Base-by-base conservation (phyloP, 2,888 invertebrate genomes). In the Idaea biselata region DNA sequence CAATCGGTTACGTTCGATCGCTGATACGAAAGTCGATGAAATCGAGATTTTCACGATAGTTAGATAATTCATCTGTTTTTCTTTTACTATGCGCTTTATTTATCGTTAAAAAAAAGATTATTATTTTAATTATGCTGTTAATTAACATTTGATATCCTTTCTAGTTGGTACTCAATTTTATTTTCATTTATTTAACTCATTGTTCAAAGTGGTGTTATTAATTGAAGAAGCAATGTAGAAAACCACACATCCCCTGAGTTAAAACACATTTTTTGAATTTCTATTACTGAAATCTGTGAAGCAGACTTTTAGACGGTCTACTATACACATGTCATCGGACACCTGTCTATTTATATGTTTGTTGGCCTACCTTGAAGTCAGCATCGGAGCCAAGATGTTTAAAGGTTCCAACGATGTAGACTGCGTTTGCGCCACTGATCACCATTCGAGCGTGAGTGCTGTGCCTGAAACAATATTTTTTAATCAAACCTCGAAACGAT, bases 381-480 rank as follows among this genome's bases (percentile, higher is more conserved):
- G 95, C 94, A 81, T 96, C 95, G 32, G 93, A 93, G 44, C 94
- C 93, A 80, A 94, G 93, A 80, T 95, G 94, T 79, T 96, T 96
- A 85, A 96, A 96, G 44, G 95, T 95, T 66, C 97, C 97, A 61
- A 96, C 95, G 76, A 97, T 95, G 88, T 96, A 95, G 66, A 97
- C 94, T n/a, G 96, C 95, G 65, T 91, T 92, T 17, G 96, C 97
- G 60, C 96, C 96, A 74, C 95, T 95, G 81, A 96, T 95, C 63
- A 96, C 93, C 95, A 97, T 96, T 82, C 96, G 95, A 0, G 96
- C 97, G 73, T 95, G 95, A 55, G 97, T 96, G 75, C 95, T 95
- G 78, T 95, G 94, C 79, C 95, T 95, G 90, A 18, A 89, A 90
- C 77, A 83, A 77, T 64, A 60, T 72, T 6, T 60, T 16, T 33